Percentiles rank a stretch among this genome's conserved stretches.
phyloP scores from a whole-genome alignment of 2,888 invertebrate species.

The Agrochola lychnidis region DNA sequence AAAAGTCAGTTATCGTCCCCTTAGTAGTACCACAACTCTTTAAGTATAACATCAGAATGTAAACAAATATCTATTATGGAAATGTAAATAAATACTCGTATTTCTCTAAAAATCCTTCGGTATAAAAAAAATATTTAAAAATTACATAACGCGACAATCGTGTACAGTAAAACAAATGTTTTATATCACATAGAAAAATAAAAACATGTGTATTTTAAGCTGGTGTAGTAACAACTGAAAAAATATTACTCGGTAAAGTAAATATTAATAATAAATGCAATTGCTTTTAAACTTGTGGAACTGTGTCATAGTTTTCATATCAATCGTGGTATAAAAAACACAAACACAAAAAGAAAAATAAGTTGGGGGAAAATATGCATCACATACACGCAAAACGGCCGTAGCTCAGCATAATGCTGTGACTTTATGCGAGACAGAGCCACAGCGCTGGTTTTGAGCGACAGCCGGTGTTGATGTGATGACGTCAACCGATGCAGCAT shows the following conservation, averaged over 20 bases:
- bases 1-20: too few relatives aligned
- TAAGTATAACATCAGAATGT: too few relatives aligned
- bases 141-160: not conserved
- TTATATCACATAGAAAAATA: not conserved
- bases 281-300: not conserved
- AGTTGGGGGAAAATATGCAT: not conserved
- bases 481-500: not conserved
- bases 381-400: not conserved
- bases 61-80: too few relatives aligned
- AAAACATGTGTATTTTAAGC: not conserved
- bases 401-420: not conserved
- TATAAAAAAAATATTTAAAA: not conserved
- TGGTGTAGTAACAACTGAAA: conserved; percentile 24
- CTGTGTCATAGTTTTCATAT: conserved; percentile 1
- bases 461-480: not conserved
- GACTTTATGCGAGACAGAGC: not conserved
- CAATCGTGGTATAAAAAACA: not conserved
- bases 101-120: not conserved
- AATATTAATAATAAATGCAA: conserved; percentile 17
- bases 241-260: conserved; percentile 28
- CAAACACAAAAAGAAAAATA: not conserved
- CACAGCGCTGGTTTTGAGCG: not conserved
- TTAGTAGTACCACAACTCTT: not conserved
- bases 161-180: not conserved
- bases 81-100: too few relatives aligned